Evolutionary conservation across 2,888 invertebrate species (phyloP).

Genomic region (Drosophila sordidula): DNA sequence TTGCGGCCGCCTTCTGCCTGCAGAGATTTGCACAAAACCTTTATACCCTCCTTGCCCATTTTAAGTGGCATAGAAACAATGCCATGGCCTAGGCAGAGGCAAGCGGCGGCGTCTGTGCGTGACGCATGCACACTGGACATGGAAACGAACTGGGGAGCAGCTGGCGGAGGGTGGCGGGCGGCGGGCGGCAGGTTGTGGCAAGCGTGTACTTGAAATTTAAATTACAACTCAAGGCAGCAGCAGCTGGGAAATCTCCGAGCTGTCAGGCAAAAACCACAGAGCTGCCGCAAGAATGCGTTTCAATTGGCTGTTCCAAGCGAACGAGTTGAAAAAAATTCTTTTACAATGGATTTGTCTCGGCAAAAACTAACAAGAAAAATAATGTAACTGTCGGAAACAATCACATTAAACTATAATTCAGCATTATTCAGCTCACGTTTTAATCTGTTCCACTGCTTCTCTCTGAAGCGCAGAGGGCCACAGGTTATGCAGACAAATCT

Average conservation of each 20-base stretch:
- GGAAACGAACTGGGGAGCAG: constrained; percentile 3
- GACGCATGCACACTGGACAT: constrained; percentile 50
- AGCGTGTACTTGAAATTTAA: constrained; percentile 67
- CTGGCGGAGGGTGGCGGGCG: neutral
- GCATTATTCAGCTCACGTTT: too few species aligned
- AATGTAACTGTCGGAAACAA: too few species aligned
- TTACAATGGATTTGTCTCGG: too few species aligned
- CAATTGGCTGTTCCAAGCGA: constrained; percentile 3
- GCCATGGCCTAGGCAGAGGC: neutral
- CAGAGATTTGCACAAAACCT: too few species aligned
- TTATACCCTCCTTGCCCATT: too few species aligned
- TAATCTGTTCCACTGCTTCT: too few species aligned
- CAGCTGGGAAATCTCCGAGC: constrained; percentile 24
- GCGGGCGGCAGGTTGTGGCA: neutral
- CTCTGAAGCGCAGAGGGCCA: too few species aligned
- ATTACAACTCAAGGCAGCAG: constrained; percentile 59
- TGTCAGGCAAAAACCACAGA: constrained; percentile 20
- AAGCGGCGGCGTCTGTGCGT: constrained; percentile 24
- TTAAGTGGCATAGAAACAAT: constrained; percentile 27
- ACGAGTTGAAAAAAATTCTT: neutral
- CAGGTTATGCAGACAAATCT: too few species aligned
- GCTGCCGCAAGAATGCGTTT: neutral
- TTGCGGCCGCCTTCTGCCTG: too few species aligned
- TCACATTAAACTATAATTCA: too few species aligned
- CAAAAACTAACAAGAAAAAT: too few species aligned